Evolutionary conservation across 2,797 vertebrate species (phyloP).

Genomic region (Sebastes minor): DNA sequence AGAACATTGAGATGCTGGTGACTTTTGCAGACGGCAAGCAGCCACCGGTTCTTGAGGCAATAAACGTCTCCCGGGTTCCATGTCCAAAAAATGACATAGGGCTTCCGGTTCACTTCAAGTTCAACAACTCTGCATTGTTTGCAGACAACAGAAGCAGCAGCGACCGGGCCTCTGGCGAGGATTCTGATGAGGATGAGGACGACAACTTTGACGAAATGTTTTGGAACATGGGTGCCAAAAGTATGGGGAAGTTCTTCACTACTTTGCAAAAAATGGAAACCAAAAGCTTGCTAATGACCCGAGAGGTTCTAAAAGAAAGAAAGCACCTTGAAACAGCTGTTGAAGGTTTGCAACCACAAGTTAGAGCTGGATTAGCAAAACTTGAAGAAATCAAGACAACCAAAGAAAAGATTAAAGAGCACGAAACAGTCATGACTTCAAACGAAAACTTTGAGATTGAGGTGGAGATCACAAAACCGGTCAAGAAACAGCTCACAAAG

Average conservation of each 20-base stretch:
- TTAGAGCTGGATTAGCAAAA: constrained; percentile 54
- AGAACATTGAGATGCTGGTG: constrained; percentile 59
- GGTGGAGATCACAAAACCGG: constrained; percentile 32
- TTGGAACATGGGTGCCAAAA: constrained; percentile 63
- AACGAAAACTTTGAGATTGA: constrained; percentile 65
- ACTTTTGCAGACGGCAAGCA: constrained; percentile 56
- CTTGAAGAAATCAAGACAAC: constrained; percentile 55
- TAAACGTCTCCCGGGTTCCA: constrained; percentile 33
- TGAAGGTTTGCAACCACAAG: constrained; percentile 43
- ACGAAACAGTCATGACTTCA: constrained; percentile 44
- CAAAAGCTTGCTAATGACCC: constrained; percentile 39
- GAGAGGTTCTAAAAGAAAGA: constrained; percentile 37
- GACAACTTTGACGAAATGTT: constrained; percentile 62
- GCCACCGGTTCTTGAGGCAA: constrained; percentile 54
- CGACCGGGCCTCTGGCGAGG: background rate
- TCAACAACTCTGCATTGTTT: constrained; percentile 72
- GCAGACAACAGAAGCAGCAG: constrained; percentile 5
- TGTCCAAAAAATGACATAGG: constrained; percentile 37
- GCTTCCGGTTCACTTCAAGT: constrained; percentile 61
- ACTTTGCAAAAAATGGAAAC: constrained; percentile 24
- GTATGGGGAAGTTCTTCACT: constrained; percentile 38
- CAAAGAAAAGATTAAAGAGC: constrained; percentile 50
- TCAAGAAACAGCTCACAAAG: background rate
- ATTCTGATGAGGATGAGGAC: constrained; percentile 30
- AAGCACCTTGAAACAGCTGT: constrained; percentile 19